Conservation (phyloP, 2,888 invertebrate genomes). For the Ectemnius cavifrons region DNA sequence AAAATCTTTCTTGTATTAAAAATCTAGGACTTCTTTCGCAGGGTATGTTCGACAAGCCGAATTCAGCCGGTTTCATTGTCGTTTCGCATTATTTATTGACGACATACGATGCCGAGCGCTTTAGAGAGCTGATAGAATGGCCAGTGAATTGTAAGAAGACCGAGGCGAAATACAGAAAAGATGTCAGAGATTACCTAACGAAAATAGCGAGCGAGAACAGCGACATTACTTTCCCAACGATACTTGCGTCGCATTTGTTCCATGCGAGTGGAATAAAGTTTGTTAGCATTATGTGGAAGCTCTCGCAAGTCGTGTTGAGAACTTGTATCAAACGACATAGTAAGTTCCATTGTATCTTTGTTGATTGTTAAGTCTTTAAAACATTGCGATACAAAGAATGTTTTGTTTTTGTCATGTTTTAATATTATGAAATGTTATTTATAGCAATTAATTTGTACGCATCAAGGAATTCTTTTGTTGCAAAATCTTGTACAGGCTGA, state of each 20-base stretch:
- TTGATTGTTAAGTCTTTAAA: neutral
- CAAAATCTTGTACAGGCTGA: no score
- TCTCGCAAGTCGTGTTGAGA: slow-evolving; percentile 69
- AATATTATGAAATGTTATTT: neutral
- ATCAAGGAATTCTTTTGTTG: no score
- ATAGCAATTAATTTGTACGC: no score
- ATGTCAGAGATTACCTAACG: slow-evolving; percentile 67
- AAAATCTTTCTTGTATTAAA: neutral
- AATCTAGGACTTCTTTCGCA: slow-evolving; percentile 34
- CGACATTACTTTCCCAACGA: slow-evolving; percentile 70
- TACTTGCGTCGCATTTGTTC: slow-evolving; percentile 70
- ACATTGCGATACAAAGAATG: no score
- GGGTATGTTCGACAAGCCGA: slow-evolving; percentile 76
- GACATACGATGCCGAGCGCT: slow-evolving; percentile 67
- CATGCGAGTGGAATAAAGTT: slow-evolving; percentile 73
- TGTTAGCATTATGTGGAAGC: slow-evolving; percentile 71
- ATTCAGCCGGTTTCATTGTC: slow-evolving; percentile 71
- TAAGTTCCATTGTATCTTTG: slow-evolving; percentile 39
- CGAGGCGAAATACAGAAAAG: slow-evolving; percentile 71
- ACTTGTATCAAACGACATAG: slow-evolving; percentile 63
- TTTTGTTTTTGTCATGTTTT: neutral
- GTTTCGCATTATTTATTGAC: slow-evolving; percentile 70
- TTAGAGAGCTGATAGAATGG: slow-evolving; percentile 69
- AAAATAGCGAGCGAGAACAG: slow-evolving; percentile 67
- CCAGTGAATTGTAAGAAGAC: slow-evolving; percentile 71